Base-by-base conservation (phyloP, 2,888 invertebrate genomes). In the Neria commutata region DNA sequence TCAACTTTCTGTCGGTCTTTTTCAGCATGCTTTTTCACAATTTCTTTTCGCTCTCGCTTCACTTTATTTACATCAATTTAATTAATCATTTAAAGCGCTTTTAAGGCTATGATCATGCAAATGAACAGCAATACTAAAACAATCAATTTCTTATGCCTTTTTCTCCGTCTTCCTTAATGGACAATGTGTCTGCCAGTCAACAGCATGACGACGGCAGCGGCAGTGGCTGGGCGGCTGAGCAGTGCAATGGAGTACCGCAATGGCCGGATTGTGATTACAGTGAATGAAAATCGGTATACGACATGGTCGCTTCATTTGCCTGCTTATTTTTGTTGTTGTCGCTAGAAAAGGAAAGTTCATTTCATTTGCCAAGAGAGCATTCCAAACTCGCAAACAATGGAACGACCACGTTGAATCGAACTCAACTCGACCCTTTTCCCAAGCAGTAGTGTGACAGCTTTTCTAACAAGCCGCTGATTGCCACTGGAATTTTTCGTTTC, bases 341-440 rank as follows among this genome's bases (percentile, higher is more conserved):
- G 34, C 42, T 54, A 54, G 54, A 58, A 58, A 58, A 58, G 54
- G 58, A 59, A 59, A 59, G 59, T 55, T 55, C 14, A n/a, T 50
- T 50, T 51, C 17, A 16, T 23, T 37, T 42, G 42, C 19, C 3
- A 14, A 42, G 2, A 4, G 11, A 37, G 8, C 37, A 37, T 14
- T 37, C n/a, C n/a, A n/a, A 37, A 5, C 37, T n/a, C n/a, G 37
- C 37, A 37, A 4, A 37, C 37, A 37, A 37, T 37, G 37, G 37
- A n/a, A n/a, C n/a, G n/a, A n/a, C n/a, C n/a, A n/a, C n/a, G n/a
- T n/a, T n/a, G n/a, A n/a, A n/a, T n/a, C n/a, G n/a, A n/a, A n/a
- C n/a, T n/a, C n/a, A n/a, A n/a, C n/a, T n/a, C n/a, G n/a, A n/a
- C n/a, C n/a, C n/a, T n/a, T n/a, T n/a, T n/a, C n/a, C n/a, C n/a